phyloP scores from a whole-genome alignment of 2,888 invertebrate genomes.

The Syritta pipiens region DNA sequence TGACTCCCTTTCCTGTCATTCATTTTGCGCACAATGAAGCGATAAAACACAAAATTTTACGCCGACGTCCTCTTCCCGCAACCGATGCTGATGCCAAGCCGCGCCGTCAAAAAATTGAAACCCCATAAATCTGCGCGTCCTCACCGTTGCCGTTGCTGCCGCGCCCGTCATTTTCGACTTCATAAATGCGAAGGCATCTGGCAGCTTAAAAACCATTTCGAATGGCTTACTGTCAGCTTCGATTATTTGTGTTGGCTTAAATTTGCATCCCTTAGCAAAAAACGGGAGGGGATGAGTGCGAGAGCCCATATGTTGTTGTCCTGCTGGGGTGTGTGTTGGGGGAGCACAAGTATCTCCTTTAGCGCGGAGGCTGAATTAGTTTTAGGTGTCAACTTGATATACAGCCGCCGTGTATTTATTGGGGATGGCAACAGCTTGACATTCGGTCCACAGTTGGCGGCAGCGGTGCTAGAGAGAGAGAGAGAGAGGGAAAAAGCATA shows the following conservation, averaged over 20 bases:
- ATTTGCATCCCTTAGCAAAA: conserved; percentile 56
- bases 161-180: conserved; percentile 62
- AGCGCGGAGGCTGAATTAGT: conserved; percentile 62
- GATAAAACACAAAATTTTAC: conserved; percentile 17
- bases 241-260: conserved; percentile 63
- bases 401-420: conserved; percentile 63
- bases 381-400: conserved; percentile 69
- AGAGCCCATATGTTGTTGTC: conserved; percentile 52
- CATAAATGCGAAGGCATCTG: conserved; percentile 63
- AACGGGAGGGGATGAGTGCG: conserved; percentile 1
- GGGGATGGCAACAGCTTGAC: conserved; percentile 66
- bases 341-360: too few relatives aligned
- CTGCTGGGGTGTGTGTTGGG: not conserved
- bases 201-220: conserved; percentile 65
- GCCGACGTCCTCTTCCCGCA: not conserved
- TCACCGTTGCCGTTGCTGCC: conserved; percentile 31
- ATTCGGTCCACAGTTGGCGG: conserved; percentile 27
- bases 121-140: conserved; percentile 63
- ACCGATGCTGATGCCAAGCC: not conserved
- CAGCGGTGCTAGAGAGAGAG: too few relatives aligned
- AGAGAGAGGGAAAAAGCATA: not conserved
- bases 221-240: conserved; percentile 65
- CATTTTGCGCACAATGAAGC: conserved; percentile 37
- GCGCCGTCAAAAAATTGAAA: conserved; percentile 28
- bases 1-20: conserved; percentile 31